Base-by-base conservation (phyloP, 2,888 invertebrate species). In the Xanthorhoe designata region DNA sequence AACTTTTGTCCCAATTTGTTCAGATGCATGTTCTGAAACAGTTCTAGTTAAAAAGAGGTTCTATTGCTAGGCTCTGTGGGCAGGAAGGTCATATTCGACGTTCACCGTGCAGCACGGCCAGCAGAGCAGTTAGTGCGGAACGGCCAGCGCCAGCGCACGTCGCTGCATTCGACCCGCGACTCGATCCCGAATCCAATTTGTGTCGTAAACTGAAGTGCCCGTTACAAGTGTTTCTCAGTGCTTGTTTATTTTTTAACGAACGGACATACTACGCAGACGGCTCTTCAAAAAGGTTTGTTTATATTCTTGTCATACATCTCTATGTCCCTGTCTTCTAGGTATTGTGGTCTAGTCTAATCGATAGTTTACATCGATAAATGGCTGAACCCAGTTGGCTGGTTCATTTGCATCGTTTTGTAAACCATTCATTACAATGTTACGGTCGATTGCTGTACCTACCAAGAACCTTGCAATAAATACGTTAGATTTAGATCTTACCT, bases 11-110 rank as follows among this genome's bases (percentile, higher is more conserved):
- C 52, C 51, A 55, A 8, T 18, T 63, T 57, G 10, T 42, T 42
- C n/a, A 42, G n/a, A 42, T 38, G 45, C 18, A 17, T 15, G 47
- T 55, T 38, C 60, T 76, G 78, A 78, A 73, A 72, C 78, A 80
- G 65, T 71, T 81, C 80, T 83, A 70, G 77, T 80, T 86, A 86
- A 84, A 87, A 86, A 86, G 85, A 88, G 86, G 86, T 81, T 88
- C 81, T 84, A 84, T 82, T 75, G 84, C 88, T 85, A 87, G 86
- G 88, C 85, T 86, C 76, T 75, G 88, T 91, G 85, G 90, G 91
- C 86, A 88, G 90, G 88, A 91, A 92, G 92, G 92, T 90, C 91
- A 90, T 74, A 77, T 83, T 79, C 6, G 19, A 89, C 91, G 87
- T 91, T 91, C 91, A 90, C 91, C 75, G 75, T 72, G 74, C 77